Conservation (phyloP, 1,140 invertebrate species). For the Delia radicum region DNA sequence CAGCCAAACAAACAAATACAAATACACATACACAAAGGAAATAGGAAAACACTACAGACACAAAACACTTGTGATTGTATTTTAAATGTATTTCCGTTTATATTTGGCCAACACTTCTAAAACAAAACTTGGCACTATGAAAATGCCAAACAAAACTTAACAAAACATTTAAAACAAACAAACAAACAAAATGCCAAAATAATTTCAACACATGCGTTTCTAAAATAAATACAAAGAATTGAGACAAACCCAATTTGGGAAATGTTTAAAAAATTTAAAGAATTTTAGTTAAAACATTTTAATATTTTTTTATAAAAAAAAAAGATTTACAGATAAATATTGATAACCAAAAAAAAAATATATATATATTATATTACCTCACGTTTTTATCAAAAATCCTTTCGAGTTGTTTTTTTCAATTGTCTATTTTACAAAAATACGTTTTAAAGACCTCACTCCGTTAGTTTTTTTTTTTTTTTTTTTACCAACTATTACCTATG, state of each 20-base stretch:
- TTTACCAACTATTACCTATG: not conserved
- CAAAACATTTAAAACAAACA: not conserved
- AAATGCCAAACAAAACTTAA: not conserved
- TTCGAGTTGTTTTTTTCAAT: not conserved
- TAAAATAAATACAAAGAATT: not conserved
- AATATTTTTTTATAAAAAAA: not conserved
- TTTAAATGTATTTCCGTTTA: constrained; percentile 6
- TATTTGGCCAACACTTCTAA: not conserved
- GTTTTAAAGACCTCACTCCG: not conserved
- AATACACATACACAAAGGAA: not conserved
- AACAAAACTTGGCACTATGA: not conserved
- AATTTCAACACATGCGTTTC: not conserved
- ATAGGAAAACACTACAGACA: not conserved
- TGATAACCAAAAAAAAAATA: too few relatives aligned
- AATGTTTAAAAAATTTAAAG: not conserved
- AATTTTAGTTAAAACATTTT: not conserved
- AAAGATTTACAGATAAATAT: too few relatives aligned
- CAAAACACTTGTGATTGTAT: constrained; percentile 13
- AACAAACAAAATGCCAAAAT: not conserved
- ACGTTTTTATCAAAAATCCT: not conserved
- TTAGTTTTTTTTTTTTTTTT: not conserved
- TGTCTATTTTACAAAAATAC: not conserved
- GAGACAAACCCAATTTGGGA: too few relatives aligned
- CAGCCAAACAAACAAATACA: not conserved
- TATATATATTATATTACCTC: not conserved